phyloP scores from a whole-genome alignment of 2,888 invertebrate species.

The Cecidostiba fungosa region DNA sequence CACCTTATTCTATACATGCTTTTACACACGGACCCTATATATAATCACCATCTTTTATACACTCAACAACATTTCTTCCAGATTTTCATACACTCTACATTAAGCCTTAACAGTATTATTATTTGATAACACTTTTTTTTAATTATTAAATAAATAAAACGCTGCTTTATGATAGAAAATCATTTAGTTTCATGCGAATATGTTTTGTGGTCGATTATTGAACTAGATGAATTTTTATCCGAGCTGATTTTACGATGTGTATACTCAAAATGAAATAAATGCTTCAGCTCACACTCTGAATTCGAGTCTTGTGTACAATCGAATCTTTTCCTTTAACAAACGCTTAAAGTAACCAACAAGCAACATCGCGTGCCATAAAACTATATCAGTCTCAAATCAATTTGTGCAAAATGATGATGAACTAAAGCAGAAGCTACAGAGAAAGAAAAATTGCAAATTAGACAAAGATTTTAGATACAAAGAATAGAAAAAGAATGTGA shows the following conservation, averaged over 20 bases:
- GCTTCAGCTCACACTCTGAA: not conserved
- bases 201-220: not conserved
- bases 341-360: not conserved
- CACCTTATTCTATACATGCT: not conserved
- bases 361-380: not conserved
- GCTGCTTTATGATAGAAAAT: not conserved
- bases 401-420: not conserved
- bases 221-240: conserved; percentile 2
- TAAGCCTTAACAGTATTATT: not conserved
- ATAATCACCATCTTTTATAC: not conserved
- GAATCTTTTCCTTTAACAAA: not conserved
- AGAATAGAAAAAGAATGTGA: not conserved
- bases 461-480: not conserved
- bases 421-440: not conserved
- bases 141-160: conserved; percentile 7
- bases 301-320: not conserved
- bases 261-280: not conserved
- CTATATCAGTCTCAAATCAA: not conserved
- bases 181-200: not conserved
- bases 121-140: not conserved
- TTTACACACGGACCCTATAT: not conserved
- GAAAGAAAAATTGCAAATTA: not conserved
- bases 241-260: not conserved
- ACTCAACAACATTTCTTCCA: not conserved
- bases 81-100: not conserved